Base-by-base conservation (phyloP, 2,888 invertebrate genomes). In the Mesorhabditis sp. region DNA sequence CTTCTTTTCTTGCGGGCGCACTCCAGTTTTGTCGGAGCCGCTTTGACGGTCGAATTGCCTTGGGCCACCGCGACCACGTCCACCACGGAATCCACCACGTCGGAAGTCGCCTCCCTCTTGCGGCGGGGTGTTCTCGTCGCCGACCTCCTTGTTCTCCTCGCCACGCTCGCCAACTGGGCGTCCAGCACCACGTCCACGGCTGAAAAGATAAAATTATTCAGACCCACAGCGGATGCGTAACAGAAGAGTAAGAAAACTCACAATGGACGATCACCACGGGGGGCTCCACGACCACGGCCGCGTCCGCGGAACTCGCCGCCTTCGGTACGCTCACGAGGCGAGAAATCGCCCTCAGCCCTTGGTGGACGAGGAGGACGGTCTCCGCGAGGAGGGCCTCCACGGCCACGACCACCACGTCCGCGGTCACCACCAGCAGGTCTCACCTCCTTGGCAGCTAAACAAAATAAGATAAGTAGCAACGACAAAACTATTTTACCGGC, bases 21-120 rank as follows among this genome's bases (percentile, higher is more conserved):
- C 84, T 61, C 83, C 82, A 62, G 82, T 78, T n/a, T 50, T 50
- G 72, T 83, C 82, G 28, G 80, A 79, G 45, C 84, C 85, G 72
- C 80, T 79, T 63, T 76, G 76, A 66, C 85, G 83, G 69, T 85
- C 83, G 74, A 73, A 77, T 67, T 72, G 76, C 58, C 78, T 73
- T 10, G 58, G n/a, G 4, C 70, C 71, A 13, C 72, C 72, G 15
- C 72, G 50, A 58, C 69, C 67, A 67, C 80, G 76, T 45, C 76
- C 77, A 63, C 74, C 75, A 63, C 77, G 69, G 58, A 50, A 50
- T 50, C 75, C 73, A 45, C 77, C 74, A 65, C 75, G 70, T 66
- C 72, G 72, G 10, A 43, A 43, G 10, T 63, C 71, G 61, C 43
- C 63, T n/a, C 69, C 72, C 41, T 74, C 72, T 4, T 70, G 45